phyloP scores from a whole-genome alignment of 2,888 invertebrate species.

The Digitonthophagus gazella region DNA sequence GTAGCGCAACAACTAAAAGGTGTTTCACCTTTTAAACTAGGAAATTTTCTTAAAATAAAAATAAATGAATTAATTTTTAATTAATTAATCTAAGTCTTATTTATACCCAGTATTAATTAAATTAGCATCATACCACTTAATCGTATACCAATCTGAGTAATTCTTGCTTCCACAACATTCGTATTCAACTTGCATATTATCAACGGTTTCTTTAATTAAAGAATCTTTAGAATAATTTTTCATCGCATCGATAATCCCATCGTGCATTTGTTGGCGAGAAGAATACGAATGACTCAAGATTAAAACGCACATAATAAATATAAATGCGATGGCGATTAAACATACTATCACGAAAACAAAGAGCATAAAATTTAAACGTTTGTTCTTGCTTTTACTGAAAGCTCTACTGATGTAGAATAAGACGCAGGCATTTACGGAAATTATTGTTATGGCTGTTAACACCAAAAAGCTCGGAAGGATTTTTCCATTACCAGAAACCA shows the following conservation, averaged over 20 bases:
- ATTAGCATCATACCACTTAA: slow-evolving; percentile 57
- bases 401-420: slow-evolving; percentile 38
- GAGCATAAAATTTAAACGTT: slow-evolving; percentile 22
- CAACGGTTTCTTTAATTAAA: slow-evolving; percentile 57
- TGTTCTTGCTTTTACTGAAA: slow-evolving; percentile 32
- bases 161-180: slow-evolving; percentile 62
- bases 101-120: slow-evolving; percentile 46
- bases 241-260: slow-evolving; percentile 61
- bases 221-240: slow-evolving; percentile 57
- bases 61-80: slow-evolving; percentile 23
- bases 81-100: slow-evolving; percentile 16
- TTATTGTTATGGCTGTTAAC: slow-evolving; percentile 38
- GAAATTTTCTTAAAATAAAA: slow-evolving; percentile 26
- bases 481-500: slow-evolving; percentile 45
- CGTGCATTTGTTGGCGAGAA: slow-evolving; percentile 42
- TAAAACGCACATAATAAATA: slow-evolving; percentile 24
- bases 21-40: slow-evolving; percentile 51
- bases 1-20: slow-evolving; percentile 65
- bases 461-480: slow-evolving; percentile 38
- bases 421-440: slow-evolving; percentile 37
- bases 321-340: slow-evolving; percentile 13
- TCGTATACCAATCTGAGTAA: slow-evolving; percentile 63
- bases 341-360: slow-evolving; percentile 12
- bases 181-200: slow-evolving; percentile 60
- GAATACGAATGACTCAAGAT: slow-evolving; percentile 40